phyloP scores from a whole-genome alignment of 92 coral and sea anemone genomes.

The Montipora capitata region DNA sequence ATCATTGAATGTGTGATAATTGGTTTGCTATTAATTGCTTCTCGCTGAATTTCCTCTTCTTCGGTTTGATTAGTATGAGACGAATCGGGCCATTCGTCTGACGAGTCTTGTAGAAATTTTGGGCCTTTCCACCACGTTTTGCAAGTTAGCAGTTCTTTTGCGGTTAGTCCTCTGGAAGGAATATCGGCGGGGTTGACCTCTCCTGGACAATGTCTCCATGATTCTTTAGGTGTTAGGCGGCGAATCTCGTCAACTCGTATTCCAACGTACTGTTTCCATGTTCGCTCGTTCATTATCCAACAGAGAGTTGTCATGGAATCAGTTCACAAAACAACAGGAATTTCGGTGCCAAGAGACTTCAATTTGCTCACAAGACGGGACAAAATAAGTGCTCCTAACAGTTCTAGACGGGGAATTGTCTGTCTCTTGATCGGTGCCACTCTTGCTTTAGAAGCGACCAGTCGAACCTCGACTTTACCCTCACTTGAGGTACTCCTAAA shows the following conservation, averaged over 20 bases:
- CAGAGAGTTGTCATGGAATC: conserved; percentile 71
- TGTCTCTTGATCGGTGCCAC: conserved; percentile 81
- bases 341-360: conserved; percentile 40
- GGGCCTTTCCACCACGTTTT: conserved; percentile 70
- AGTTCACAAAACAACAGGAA: conserved; percentile 41
- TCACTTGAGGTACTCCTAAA: conserved; percentile 62
- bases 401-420: conserved; percentile 83
- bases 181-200: neutral
- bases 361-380: conserved; percentile 63
- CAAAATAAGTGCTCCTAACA: conserved; percentile 72
- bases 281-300: conserved; percentile 66
- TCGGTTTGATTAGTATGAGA: conserved; percentile 28
- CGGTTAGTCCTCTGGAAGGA: too few species aligned
- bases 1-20: conserved; percentile 20
- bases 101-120: conserved; percentile 41
- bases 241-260: conserved; percentile 56
- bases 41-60: conserved; percentile 39
- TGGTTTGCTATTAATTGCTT: conserved; percentile 29
- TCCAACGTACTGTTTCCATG: conserved; percentile 51
- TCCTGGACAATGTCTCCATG: neutral
- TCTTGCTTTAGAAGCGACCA: conserved; percentile 80
- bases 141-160: neutral
- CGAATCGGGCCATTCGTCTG: conserved; percentile 50
- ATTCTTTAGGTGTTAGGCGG: conserved; percentile 18
- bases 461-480: conserved; percentile 53